Evolutionary conservation across 2,797 vertebrate species (phyloP).

Genomic region (Glossophaga mutica): DNA sequence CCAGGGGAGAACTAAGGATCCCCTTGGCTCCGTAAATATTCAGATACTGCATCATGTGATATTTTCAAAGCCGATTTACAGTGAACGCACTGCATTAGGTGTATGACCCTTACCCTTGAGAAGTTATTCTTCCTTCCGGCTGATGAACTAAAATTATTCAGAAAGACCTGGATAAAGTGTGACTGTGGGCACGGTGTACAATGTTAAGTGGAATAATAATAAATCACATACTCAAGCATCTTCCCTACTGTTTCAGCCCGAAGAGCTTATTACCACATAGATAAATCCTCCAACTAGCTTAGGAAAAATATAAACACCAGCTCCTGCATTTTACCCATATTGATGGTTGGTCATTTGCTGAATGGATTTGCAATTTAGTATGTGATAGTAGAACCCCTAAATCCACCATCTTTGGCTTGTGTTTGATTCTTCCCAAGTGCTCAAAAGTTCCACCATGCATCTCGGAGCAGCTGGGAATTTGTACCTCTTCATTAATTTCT

Average conservation of each 20-base stretch:
- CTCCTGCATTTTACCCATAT: background rate
- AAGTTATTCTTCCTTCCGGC: conserved; percentile 16
- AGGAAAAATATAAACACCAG: background rate
- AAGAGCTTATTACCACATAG: background rate
- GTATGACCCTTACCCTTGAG: background rate
- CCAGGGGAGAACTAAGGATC: background rate
- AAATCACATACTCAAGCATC: conserved; percentile 50
- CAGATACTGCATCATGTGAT: background rate
- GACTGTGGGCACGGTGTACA: background rate
- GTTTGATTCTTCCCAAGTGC: background rate
- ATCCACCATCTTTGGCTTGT: background rate
- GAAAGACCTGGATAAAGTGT: background rate
- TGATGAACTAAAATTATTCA: conserved; percentile 38
- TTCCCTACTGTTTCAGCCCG: background rate
- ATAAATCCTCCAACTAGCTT: conserved; percentile 9
- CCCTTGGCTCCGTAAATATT: background rate
- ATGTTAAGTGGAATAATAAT: conserved; percentile 11
- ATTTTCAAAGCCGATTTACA: background rate
- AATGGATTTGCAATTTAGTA: background rate
- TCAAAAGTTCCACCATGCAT: background rate
- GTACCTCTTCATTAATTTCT: background rate
- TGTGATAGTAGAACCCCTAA: background rate
- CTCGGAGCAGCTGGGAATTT: background rate
- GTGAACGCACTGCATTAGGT: background rate
- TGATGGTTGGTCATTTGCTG: background rate